Evolutionary conservation across 2,888 invertebrate species (phyloP).

Genomic region (Lamproptera curius): DNA sequence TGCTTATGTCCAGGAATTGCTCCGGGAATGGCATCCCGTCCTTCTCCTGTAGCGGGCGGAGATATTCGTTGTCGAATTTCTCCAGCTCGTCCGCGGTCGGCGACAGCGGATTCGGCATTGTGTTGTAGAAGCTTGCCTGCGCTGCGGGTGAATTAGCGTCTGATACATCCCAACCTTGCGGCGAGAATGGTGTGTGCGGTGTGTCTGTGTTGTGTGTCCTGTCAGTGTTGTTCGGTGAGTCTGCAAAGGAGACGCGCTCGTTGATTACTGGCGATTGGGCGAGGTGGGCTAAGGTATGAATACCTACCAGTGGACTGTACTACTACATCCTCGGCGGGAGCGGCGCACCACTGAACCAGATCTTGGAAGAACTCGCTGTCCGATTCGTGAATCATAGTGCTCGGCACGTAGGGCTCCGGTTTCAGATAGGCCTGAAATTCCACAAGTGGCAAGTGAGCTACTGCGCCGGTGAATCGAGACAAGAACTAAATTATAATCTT

Average conservation of each 20-base stretch:
- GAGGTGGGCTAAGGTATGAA: background rate
- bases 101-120: slow-evolving; percentile 46
- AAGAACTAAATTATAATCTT: slow-evolving; percentile 48
- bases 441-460: slow-evolving; percentile 42
- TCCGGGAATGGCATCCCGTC: slow-evolving; percentile 47
- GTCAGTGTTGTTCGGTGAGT: slow-evolving; percentile 51
- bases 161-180: slow-evolving; percentile 60
- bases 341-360: slow-evolving; percentile 80
- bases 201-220: slow-evolving; percentile 65
- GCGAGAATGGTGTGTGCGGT: slow-evolving; percentile 64
- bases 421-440: slow-evolving; percentile 68
- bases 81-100: slow-evolving; percentile 46
- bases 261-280: slow-evolving; percentile 10
- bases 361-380: slow-evolving; percentile 85
- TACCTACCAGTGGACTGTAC: slow-evolving; percentile 69
- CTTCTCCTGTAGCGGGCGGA: slow-evolving; percentile 34
- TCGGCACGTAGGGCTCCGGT: slow-evolving; percentile 62
- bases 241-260: slow-evolving; percentile 35
- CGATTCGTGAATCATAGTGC: slow-evolving; percentile 67
- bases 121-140: slow-evolving; percentile 50
- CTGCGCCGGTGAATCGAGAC: slow-evolving; percentile 28
- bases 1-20: slow-evolving; percentile 56
- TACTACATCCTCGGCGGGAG: slow-evolving; percentile 70
- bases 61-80: slow-evolving; percentile 40
- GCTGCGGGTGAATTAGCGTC: slow-evolving; percentile 58